Conservation (phyloP, 2,113 vertebrate genomes). For the Tenrec ecaudatus region DNA sequence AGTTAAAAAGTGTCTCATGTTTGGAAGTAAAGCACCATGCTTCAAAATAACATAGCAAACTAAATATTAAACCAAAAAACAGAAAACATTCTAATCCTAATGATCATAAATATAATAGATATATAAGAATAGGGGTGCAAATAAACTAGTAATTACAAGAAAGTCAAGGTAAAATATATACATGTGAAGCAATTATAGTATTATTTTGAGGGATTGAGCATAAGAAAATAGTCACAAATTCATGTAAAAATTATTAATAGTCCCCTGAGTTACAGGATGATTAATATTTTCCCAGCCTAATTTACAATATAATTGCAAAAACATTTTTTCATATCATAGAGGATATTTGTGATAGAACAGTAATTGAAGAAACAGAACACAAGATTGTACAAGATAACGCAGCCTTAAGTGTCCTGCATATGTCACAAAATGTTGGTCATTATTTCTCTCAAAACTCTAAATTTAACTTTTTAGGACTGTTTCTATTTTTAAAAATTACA, state of each 20-base stretch:
- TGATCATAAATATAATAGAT: background rate
- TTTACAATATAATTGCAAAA: background rate
- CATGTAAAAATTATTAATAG: background rate
- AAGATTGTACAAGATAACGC: background rate
- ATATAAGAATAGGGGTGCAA: background rate
- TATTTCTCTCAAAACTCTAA: background rate
- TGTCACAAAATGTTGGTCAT: background rate
- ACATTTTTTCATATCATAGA: background rate
- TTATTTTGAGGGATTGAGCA: background rate
- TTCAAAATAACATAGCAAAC: background rate
- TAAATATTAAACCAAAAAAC: background rate
- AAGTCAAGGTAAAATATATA: background rate
- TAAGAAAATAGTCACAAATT: background rate
- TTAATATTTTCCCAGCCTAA: background rate
- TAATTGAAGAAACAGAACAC: background rate
- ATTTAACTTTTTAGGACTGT: background rate
- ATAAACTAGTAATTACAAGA: background rate
- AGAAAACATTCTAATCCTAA: background rate
- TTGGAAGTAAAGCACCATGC: background rate
- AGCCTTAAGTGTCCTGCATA: background rate
- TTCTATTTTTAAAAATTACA: too few species aligned
- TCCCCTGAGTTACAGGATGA: background rate
- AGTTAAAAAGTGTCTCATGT: background rate
- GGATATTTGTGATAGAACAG: background rate
- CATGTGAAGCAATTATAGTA: background rate